Conservation (phyloP, 2,797 vertebrate genomes). For the Vultur gryphus region DNA sequence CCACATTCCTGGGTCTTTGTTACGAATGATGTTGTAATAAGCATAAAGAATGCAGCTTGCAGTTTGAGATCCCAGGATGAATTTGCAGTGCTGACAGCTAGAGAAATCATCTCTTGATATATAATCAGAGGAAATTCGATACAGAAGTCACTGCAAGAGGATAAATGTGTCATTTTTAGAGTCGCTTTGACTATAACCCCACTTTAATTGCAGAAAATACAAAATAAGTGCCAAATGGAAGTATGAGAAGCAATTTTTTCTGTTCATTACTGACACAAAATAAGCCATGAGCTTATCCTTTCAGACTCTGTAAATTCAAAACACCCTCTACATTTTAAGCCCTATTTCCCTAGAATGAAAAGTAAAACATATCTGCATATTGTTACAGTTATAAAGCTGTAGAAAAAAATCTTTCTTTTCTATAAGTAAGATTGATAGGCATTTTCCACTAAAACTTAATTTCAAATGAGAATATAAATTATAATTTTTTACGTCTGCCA, state of each 20-base stretch:
- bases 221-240: conserved; percentile 64
- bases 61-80: conserved; percentile 48
- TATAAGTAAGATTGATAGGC: conserved; percentile 61
- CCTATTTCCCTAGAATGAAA: conserved; percentile 59
- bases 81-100: conserved; percentile 49
- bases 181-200: conserved; percentile 20
- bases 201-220: conserved; percentile 63
- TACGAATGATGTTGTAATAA: conserved; percentile 50
- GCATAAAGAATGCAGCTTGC: conserved; percentile 61
- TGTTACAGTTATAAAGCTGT: conserved; percentile 56
- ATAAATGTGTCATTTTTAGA: conserved; percentile 58
- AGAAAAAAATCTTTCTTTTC: conserved; percentile 62
- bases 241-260: conserved; percentile 53
- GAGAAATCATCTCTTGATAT: conserved; percentile 58
- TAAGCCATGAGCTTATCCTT: conserved; percentile 61
- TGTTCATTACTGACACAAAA: conserved; percentile 57
- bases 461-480: conserved; percentile 62
- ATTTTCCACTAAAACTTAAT: conserved; percentile 61
- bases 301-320: conserved; percentile 65
- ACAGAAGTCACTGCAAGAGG: conserved; percentile 19
- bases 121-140: conserved; percentile 57
- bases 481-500: not conserved
- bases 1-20: not conserved
- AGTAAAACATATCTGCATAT: conserved; percentile 61
- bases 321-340: conserved; percentile 53